Conservation (phyloP, 2,888 invertebrate genomes). For the Sympetrum striolatum region DNA sequence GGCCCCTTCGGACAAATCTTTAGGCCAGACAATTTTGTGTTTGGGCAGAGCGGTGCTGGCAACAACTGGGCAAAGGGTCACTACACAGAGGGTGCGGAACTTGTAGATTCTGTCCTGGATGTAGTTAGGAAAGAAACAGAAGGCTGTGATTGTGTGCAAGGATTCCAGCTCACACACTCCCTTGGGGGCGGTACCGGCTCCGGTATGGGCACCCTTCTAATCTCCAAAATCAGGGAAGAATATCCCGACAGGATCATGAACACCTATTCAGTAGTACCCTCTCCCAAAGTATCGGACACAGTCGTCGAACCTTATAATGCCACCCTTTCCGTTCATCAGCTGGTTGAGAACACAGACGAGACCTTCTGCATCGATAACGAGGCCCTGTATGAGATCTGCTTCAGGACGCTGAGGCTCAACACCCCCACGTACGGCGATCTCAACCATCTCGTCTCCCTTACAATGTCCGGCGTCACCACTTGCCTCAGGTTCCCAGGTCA, state of each 20-base stretch:
- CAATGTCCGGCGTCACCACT: constrained; percentile 89
- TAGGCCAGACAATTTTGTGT: constrained; percentile 90
- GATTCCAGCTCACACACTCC: constrained; percentile 82
- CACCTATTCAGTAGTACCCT: constrained; percentile 64
- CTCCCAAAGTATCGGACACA: constrained; percentile 76
- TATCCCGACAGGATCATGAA: constrained; percentile 77
- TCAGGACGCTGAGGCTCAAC: constrained; percentile 84
- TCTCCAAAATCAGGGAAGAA: constrained; percentile 88
- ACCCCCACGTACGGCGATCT: constrained; percentile 93
- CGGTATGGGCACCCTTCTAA: constrained; percentile 85
- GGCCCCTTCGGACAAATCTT: constrained; percentile 87
- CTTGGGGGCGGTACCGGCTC: constrained; percentile 89
- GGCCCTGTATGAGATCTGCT: constrained; percentile 91
- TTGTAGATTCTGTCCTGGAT: constrained; percentile 65
- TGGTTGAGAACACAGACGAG: constrained; percentile 90
- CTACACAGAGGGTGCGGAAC: constrained; percentile 63
- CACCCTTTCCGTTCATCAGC: constrained; percentile 84
- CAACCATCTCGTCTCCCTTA: constrained; percentile 87
- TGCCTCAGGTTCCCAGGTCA: constrained; percentile 79
- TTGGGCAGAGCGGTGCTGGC: constrained; percentile 72
- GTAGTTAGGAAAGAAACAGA: constrained; percentile 66
- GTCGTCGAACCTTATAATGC: constrained; percentile 94
- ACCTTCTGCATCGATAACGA: constrained; percentile 93
- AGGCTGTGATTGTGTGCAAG: constrained; percentile 67
- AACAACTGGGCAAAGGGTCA: constrained; percentile 86